These are phyloP conservation scores for Synergus umbraculus DNA, from an alignment of 2,888 invertebrate genomes.

Conservation along the genomic window DNA sequence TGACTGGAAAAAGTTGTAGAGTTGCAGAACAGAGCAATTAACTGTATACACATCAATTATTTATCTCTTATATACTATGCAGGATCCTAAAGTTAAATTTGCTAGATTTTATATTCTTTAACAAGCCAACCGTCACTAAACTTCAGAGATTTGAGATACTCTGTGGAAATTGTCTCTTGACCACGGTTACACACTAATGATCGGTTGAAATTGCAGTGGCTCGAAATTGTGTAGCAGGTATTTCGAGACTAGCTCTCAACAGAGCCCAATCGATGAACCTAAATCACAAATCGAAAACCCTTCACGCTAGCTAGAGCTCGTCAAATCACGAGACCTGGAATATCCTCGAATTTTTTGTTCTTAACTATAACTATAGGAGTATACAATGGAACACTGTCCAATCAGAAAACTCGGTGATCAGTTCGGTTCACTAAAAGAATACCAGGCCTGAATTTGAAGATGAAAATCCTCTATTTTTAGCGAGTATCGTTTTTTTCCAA, in stretches of 20 bases:
- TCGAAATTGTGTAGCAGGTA: constrained; percentile 54
- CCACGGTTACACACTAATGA: constrained; percentile 65
- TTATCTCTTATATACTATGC: too few relatives aligned
- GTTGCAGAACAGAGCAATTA: too few relatives aligned
- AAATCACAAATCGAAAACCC: constrained; percentile 1
- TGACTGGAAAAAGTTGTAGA: too few relatives aligned
- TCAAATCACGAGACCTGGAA: neutral
- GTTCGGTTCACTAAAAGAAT: too few relatives aligned
- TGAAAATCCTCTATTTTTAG: too few relatives aligned
- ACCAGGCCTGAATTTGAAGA: too few relatives aligned
- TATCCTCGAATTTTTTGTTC: neutral
- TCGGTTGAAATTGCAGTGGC: constrained; percentile 62
- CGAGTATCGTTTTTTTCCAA: too few relatives aligned
- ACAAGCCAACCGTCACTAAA: constrained; percentile 46
- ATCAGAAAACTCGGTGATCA: neutral
- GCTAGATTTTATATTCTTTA: constrained; percentile 49
- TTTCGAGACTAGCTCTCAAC: constrained; percentile 46
- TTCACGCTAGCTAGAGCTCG: neutral
- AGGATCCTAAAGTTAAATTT: constrained; percentile 51
- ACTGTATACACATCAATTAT: too few relatives aligned
- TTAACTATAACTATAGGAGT: neutral
- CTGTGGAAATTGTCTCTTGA: constrained; percentile 65
- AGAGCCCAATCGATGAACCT: neutral
- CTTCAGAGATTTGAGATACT: constrained; percentile 58
- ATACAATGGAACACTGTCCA: neutral